Evolutionary conservation across 2,797 vertebrate genomes (phyloP).

Genomic region (Cossypha polioptera): DNA sequence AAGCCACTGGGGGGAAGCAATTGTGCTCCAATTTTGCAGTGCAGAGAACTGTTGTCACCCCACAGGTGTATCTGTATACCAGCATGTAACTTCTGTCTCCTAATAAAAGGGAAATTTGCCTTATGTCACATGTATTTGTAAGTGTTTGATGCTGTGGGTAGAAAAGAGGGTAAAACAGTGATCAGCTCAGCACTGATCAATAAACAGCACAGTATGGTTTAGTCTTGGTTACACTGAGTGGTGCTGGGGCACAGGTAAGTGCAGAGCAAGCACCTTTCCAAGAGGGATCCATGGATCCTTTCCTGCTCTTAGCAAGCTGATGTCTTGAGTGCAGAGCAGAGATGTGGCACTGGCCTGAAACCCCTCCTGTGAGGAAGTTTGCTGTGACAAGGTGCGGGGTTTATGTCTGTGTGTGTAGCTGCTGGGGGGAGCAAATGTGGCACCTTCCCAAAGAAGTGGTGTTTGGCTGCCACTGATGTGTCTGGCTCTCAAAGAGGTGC

Average conservation of each 20-base stretch:
- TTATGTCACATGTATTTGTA: neutral
- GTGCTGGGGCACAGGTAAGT: accelerated
- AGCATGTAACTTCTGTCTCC: neutral
- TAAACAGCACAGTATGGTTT: neutral
- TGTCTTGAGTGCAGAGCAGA: accelerated
- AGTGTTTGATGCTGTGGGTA: neutral
- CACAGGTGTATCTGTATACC: neutral
- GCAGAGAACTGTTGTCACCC: neutral
- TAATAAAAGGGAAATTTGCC: constrained; percentile 5
- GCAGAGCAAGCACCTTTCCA: neutral
- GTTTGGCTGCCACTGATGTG: neutral
- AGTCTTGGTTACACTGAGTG: accelerated
- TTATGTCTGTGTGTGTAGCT: neutral
- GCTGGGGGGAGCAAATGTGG: neutral
- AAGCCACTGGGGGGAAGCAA: neutral
- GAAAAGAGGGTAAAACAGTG: neutral
- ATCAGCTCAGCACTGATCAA: neutral
- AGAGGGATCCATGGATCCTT: accelerated
- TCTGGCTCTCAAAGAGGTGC: accelerated
- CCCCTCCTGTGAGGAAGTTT: neutral
- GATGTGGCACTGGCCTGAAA: neutral
- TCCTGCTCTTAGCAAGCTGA: accelerated
- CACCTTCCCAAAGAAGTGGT: neutral
- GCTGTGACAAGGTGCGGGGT: neutral
- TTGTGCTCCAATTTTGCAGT: neutral